phyloP scores from a whole-genome alignment of 2,888 invertebrate species.

The Spodoptera littoralis region DNA sequence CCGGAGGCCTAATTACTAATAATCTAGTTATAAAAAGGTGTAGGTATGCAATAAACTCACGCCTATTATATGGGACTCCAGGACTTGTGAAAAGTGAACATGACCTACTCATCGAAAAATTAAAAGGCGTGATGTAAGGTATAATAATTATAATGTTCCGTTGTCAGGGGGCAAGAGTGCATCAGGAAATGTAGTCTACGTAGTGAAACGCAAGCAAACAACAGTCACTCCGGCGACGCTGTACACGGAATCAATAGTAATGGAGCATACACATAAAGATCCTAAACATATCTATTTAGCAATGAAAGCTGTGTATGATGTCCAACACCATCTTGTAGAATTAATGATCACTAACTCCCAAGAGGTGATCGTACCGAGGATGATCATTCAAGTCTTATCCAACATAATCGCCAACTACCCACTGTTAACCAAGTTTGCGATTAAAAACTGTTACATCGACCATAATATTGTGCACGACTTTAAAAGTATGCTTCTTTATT shows the following conservation, averaged over 20 bases:
- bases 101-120: no score
- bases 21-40: no score
- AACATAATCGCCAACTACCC: constrained; percentile 59
- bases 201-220: no score
- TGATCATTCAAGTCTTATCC: constrained; percentile 64
- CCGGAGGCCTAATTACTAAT: no score
- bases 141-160: no score
- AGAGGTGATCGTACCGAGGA: constrained; percentile 53
- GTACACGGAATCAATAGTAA: constrained; percentile 14
- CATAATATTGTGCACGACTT: constrained; percentile 66
- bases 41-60: no score
- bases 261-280: background rate
- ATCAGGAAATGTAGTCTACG: no score
- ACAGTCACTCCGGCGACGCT: no score
- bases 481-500: constrained; percentile 61
- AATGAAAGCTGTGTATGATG: constrained; percentile 63
- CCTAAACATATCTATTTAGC: constrained; percentile 32
- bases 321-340: constrained; percentile 62
- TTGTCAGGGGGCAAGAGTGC: no score
- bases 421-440: constrained; percentile 62
- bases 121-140: no score
- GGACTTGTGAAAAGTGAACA: no score
- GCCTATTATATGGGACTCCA: no score
- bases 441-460: constrained; percentile 62
- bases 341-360: constrained; percentile 57